Conservation (phyloP, 2,797 vertebrate species). For the Hafferia zeledoni region DNA sequence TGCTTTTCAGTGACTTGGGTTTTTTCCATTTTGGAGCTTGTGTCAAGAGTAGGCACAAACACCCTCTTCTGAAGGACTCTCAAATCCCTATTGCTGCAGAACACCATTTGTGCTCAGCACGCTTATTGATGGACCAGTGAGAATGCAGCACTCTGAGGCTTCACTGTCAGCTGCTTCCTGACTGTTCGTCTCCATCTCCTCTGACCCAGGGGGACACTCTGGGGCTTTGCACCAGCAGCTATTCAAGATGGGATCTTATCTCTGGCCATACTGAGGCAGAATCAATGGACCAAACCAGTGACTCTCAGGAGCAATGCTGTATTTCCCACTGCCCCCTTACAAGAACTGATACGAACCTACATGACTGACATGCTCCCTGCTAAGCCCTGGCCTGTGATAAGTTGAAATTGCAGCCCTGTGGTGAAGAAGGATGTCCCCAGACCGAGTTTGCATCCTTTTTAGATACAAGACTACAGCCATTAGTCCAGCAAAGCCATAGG, state of each 20-base stretch:
- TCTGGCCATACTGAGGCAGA: accelerated
- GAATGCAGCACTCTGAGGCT: not conserved
- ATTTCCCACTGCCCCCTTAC: not conserved
- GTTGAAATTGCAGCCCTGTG: not conserved
- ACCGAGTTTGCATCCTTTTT: not conserved
- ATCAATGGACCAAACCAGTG: not conserved
- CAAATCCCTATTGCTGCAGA: not conserved
- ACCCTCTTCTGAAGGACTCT: not conserved
- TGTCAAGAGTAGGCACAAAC: not conserved
- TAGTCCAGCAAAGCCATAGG: not conserved
- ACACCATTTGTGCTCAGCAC: accelerated
- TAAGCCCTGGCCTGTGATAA: not conserved
- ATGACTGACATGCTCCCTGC: accelerated
- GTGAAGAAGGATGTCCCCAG: not conserved
- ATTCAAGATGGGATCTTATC: not conserved
- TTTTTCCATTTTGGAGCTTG: not conserved
- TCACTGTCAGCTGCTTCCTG: not conserved
- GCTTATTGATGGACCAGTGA: not conserved
- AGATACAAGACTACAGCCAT: not conserved
- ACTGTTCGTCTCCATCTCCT: not conserved
- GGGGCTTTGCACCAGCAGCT: not conserved
- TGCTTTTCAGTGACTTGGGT: not conserved
- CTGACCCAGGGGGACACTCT: not conserved
- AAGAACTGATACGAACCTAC: not conserved
- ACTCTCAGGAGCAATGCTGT: not conserved